These are phyloP conservation scores for Maccullochella peelii DNA, from an alignment of 2,113 vertebrate species.

Conservation along the genomic window DNA sequence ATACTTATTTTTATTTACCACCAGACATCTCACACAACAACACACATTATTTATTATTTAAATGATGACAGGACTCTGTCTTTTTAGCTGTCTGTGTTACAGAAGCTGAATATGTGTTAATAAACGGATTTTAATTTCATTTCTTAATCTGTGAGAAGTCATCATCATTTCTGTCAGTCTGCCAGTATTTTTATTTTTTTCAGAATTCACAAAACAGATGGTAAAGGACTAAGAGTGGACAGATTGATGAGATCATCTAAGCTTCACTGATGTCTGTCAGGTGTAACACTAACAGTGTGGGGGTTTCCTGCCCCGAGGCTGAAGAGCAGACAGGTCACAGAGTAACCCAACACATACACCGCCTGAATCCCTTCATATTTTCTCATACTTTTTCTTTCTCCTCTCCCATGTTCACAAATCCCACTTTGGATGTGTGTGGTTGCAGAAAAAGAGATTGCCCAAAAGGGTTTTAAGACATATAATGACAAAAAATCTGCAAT, in stretches of 20 bases:
- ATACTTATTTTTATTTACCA: too few species aligned
- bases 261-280: conserved; percentile 61
- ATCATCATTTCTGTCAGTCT: neutral
- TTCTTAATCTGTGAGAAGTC: conserved; percentile 6
- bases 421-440: conserved; percentile 23
- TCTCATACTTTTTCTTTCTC: conserved; percentile 29
- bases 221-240: conserved; percentile 5
- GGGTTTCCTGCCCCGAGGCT: conserved; percentile 52
- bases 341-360: conserved; percentile 54
- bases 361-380: conserved; percentile 43
- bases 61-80: too few species aligned
- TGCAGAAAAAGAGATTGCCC: conserved; percentile 19
- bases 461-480: conserved; percentile 5
- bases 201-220: conserved; percentile 33
- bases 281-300: conserved; percentile 53
- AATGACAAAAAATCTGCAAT: conserved; percentile 18
- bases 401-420: conserved; percentile 19
- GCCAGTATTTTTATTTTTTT: conserved; percentile 29
- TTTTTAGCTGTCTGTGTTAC: conserved; percentile 6
- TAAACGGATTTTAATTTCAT: conserved; percentile 38
- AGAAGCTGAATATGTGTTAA: conserved; percentile 29
- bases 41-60: too few species aligned
- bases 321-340: conserved; percentile 30
- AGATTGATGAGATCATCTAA: conserved; percentile 59
- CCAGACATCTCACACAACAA: too few species aligned